Conservation (phyloP, 2,797 vertebrate species). For the Parauchenoglanis punctatus region DNA sequence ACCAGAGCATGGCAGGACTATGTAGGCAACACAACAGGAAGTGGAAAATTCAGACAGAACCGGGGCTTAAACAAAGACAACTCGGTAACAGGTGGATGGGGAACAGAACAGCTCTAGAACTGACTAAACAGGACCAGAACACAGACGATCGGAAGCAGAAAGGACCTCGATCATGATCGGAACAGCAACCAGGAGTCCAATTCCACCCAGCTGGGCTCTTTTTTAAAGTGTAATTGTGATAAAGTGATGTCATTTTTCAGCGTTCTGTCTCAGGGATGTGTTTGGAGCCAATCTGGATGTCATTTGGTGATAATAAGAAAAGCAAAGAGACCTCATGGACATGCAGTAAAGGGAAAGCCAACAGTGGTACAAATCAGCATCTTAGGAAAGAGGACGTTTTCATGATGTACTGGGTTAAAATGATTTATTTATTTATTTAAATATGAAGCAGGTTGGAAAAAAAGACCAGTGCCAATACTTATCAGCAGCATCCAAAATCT, state of each 20-base stretch:
- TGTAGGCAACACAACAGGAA: neutral
- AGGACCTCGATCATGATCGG: neutral
- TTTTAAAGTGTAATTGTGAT: neutral
- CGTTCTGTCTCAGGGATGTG: neutral
- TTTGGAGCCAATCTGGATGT: neutral
- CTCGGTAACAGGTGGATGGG: neutral
- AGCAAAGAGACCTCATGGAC: neutral
- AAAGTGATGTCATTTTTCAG: neutral
- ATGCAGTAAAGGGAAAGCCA: neutral
- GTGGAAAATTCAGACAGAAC: neutral
- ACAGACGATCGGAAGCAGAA: neutral
- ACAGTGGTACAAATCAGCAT: neutral
- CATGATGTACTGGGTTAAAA: neutral
- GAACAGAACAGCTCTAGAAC: neutral
- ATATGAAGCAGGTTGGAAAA: neutral
- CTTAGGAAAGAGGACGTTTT: neutral
- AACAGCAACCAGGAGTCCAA: neutral
- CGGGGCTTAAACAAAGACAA: neutral
- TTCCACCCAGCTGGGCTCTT: neutral
- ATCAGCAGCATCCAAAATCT: neutral
- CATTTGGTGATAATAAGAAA: neutral
- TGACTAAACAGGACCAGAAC: neutral
- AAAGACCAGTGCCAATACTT: neutral
- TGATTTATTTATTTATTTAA: neutral
- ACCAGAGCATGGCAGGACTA: neutral